Percentiles rank a stretch among this genome's conserved stretches.
phyloP scores from a whole-genome alignment of 2,888 invertebrate genomes.

The Drosophila subquinaria region DNA sequence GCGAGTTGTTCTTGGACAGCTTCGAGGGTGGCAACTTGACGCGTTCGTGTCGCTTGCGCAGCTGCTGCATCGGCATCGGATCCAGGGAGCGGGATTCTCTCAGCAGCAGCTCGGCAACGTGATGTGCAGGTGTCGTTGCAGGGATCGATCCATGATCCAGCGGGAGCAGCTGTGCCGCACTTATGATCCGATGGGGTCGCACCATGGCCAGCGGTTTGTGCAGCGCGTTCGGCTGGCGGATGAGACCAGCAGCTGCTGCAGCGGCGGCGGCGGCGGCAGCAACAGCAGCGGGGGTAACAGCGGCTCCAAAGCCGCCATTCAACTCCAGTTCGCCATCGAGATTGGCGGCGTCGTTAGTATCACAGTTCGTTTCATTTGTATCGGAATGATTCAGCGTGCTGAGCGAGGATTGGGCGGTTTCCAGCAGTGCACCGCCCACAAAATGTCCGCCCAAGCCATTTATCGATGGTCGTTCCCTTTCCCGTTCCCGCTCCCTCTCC shows the following conservation, averaged over 20 bases:
- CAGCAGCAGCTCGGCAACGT: slow-evolving; percentile 76
- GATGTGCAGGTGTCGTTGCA: slow-evolving; percentile 32
- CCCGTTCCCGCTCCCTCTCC: slow-evolving; percentile 75
- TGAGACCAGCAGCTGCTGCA: slow-evolving; percentile 49
- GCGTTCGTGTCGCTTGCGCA: slow-evolving; percentile 77
- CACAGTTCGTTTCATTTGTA: slow-evolving; percentile 85
- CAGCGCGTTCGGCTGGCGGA: slow-evolving; percentile 73
- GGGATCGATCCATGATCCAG: slow-evolving; percentile 12
- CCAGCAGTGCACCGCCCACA: slow-evolving; percentile 71
- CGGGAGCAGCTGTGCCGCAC: slow-evolving; percentile 76
- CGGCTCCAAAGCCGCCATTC: slow-evolving; percentile 43
- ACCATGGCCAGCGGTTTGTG: slow-evolving; percentile 85
- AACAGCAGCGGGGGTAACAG: slow-evolving; percentile 26
- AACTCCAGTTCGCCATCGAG: slow-evolving; percentile 63
- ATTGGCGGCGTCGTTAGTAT: slow-evolving; percentile 74
- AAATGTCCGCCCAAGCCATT: slow-evolving; percentile 85
- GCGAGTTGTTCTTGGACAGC: slow-evolving; percentile 84
- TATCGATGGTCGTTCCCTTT: slow-evolving; percentile 86
- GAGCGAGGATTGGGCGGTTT: slow-evolving; percentile 80
- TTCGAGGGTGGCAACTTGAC: slow-evolving; percentile 81
- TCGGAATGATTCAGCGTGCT: slow-evolving; percentile 86
- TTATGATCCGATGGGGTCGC: slow-evolving; percentile 86
- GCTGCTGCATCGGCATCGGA: slow-evolving; percentile 87
- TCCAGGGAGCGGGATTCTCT: slow-evolving; percentile 89
- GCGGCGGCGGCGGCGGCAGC: slow-evolving; percentile 26